A percentile compares a stretch with the other conserved stretches of the same genome.
These are phyloP conservation scores for Podargus strigoides DNA, from an alignment of 2,797 vertebrate genomes.

Conservation along the genomic window DNA sequence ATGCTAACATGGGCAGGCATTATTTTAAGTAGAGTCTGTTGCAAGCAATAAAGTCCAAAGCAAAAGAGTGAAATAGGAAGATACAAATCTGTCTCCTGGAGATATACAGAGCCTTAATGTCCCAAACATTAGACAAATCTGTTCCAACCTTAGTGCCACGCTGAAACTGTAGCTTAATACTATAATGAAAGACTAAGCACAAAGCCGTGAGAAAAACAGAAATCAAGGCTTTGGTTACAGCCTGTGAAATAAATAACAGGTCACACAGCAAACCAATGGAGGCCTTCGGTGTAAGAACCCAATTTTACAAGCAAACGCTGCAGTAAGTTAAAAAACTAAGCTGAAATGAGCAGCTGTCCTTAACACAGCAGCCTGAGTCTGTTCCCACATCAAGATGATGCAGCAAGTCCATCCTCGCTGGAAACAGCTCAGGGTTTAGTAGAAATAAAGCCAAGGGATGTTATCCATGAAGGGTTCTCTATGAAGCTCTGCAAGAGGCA, in stretches of 20 bases:
- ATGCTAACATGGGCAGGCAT: neutral
- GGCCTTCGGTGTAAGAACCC: neutral
- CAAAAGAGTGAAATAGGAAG: neutral
- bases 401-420: fast-evolving
- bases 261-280: fast-evolving
- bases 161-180: neutral
- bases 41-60: neutral
- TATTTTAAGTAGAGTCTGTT: neutral
- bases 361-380: neutral
- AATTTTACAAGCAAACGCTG: neutral
- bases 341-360: neutral
- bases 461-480: fast-evolving
- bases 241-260: neutral
- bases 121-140: neutral
- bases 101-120: neutral
- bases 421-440: fast-evolving
- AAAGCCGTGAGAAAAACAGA: neutral
- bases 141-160: neutral
- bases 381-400: fast-evolving
- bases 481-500: neutral
- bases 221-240: neutral
- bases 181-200: neutral
- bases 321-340: neutral
- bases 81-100: neutral
- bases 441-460: neutral